These are phyloP conservation scores for Meganola albula DNA, from an alignment of 2,888 invertebrate genomes.

Conservation along the genomic window DNA sequence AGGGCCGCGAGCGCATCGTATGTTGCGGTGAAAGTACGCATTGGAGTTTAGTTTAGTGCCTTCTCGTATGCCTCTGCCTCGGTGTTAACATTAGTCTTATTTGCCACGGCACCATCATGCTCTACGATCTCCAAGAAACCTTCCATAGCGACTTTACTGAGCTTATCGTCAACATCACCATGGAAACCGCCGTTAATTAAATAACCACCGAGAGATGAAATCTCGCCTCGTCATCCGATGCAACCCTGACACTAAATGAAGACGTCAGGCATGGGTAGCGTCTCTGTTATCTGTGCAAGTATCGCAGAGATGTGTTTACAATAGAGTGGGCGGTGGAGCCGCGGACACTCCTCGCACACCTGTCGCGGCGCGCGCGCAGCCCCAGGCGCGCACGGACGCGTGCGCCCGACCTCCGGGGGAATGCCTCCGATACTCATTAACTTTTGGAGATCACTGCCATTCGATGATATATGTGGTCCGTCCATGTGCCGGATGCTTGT, in stretches of 20 bases:
- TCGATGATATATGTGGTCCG: conserved; percentile 60
- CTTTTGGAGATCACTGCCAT: conserved; percentile 59
- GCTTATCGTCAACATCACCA: conserved; percentile 21
- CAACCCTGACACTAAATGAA: conserved; percentile 45
- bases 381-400: conserved; percentile 36
- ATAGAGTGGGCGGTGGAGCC: conserved; percentile 27
- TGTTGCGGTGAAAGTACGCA: conserved; percentile 42
- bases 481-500: conserved; percentile 62
- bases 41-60: too few species aligned
- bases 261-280: conserved; percentile 47
- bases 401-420: conserved; percentile 52
- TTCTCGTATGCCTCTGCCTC: conserved; percentile 10
- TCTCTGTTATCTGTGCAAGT: conserved; percentile 37
- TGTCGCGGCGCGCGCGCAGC: conserved; percentile 40
- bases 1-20: conserved; percentile 30
- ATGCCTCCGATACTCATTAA: conserved; percentile 70
- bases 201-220: conserved; percentile 42
- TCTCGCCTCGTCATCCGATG: conserved; percentile 42
- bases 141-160: conserved; percentile 10
- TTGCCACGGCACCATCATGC: too few species aligned
- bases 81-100: not conserved
- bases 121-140: too few species aligned
- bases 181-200: conserved; percentile 46
- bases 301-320: conserved; percentile 38
- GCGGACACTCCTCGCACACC: conserved; percentile 38